Percentiles rank a stretch among this genome's conserved stretches.
phyloP scores from a whole-genome alignment of 2,797 vertebrate species.

The Brotula barbata region DNA sequence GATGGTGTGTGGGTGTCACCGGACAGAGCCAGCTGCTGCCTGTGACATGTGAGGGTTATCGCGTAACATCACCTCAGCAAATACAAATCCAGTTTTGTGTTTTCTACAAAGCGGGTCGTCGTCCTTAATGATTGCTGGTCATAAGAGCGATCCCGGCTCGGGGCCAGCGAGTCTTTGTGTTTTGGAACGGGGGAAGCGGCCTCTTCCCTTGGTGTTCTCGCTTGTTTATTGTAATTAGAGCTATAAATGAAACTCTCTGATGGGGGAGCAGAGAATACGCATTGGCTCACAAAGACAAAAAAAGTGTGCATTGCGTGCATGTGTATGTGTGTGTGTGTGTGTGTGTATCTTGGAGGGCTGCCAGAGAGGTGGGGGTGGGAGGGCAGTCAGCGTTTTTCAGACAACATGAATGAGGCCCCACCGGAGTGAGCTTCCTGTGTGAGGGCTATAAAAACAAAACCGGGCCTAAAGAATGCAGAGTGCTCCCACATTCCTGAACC shows the following conservation, averaged over 20 bases:
- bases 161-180: conserved; percentile 14
- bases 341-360: conserved; percentile 65
- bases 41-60: no score
- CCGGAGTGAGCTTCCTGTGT: conserved; percentile 78
- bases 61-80: no score
- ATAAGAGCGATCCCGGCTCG: neutral
- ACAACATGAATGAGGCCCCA: conserved; percentile 78
- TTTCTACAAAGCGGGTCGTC: no score
- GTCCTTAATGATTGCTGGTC: no score
- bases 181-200: conserved; percentile 8
- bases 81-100: no score
- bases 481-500: conserved; percentile 72
- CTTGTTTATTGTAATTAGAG: conserved; percentile 71
- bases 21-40: no score
- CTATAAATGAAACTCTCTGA: conserved; percentile 61
- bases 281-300: conserved; percentile 49
- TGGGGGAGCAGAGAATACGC: conserved; percentile 38
- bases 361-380: conserved; percentile 67
- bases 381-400: conserved; percentile 80
- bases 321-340: conserved; percentile 47
- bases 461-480: conserved; percentile 60
- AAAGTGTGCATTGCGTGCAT: conserved; percentile 30
- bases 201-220: conserved; percentile 41
- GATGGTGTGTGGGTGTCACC: no score
- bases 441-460: conserved; percentile 79